Evolutionary conservation across 2,797 vertebrate genomes (phyloP), one percentile per base, ranked within the genome.

Genomic region (Neomorphus geoffroyi): DNA sequence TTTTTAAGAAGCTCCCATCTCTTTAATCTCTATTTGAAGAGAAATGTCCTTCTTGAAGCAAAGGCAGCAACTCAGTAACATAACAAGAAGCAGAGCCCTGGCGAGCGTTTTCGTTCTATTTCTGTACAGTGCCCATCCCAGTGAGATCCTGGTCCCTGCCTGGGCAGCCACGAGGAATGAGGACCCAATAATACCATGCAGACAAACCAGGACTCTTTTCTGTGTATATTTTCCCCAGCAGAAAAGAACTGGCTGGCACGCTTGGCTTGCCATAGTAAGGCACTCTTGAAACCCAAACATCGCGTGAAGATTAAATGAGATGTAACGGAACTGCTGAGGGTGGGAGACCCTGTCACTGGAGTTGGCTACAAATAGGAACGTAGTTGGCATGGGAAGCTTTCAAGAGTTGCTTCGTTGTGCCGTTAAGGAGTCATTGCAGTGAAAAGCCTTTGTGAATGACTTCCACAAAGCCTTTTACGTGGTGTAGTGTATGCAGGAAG

Each of bases 271-370:
- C 62, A 7, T 17, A 86, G 50, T 32, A 19, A 84, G 32, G 80
- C 43, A 43, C 14, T 82, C 50, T 24, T 95, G 86, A 90, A 89
- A 80, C 57, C 37, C 1, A 21, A 82, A 43, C 67, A 6, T 91
- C 16, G 65, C 2, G 4, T 74, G 88, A 94, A 94, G 94, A 95
- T 88, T 84, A 81, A 92, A 61, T 92, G 37, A 58, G 53, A 17
- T 71, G 37, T 64, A 64, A 60, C 0, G 3, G 78, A 94, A 79
- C 71, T 87, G 58, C 83, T 56, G 73, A 94, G 96, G 96, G 95
- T 94, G 88, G 92, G 95, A 92, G 71, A 94, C 61, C 46, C 74
- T 60, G 46, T 28, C 71, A 53, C 64, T 92, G 92, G 71, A 72
- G 75, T 23, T 92, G 88, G 82, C 67, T 91, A 6, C 53, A 39